Conservation (phyloP, 2,797 vertebrate species). For the Crotalus adamanteus region DNA sequence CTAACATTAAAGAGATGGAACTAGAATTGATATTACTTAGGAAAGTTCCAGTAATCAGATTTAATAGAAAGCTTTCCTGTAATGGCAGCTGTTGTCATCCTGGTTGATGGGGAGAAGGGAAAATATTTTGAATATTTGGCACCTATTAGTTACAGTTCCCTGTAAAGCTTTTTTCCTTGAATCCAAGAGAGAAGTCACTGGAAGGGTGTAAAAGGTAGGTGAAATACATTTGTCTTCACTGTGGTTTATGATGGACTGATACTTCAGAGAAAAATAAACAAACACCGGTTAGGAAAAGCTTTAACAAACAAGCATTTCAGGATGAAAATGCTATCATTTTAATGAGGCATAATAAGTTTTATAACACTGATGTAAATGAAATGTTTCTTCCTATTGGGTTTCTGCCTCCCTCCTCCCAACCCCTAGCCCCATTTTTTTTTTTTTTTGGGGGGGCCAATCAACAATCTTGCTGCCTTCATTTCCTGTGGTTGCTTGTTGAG, state of each 20-base stretch:
- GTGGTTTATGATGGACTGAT: conserved; percentile 19
- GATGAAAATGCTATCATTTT: background rate
- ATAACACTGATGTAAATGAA: background rate
- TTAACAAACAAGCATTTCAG: background rate
- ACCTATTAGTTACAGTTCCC: conserved; percentile 5
- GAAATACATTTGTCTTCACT: conserved; percentile 25
- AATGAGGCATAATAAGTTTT: background rate
- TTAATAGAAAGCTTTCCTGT: conserved; percentile 38
- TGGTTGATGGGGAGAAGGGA: background rate
- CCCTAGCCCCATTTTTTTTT: background rate
- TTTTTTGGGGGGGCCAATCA: background rate
- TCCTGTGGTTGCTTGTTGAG: background rate
- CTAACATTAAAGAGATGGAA: conserved; percentile 68
- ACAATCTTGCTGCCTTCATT: background rate
- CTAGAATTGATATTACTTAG: conserved; percentile 46
- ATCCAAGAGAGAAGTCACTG: conserved; percentile 6
- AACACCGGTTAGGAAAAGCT: background rate
- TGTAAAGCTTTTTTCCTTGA: background rate
- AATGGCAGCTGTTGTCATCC: conserved; percentile 4
- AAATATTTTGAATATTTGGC: conserved; percentile 27
- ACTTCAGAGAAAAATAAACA: conserved; percentile 13
- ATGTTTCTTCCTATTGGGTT: background rate
- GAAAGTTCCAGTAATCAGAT: conserved; percentile 37
- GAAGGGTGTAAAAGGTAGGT: background rate
- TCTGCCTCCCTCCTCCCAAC: background rate